A percentile compares a stretch with the other conserved stretches of the same genome.
These are phyloP conservation scores for Drosophila histrio DNA, from an alignment of 2,888 invertebrate genomes.

Conservation along the genomic window DNA sequence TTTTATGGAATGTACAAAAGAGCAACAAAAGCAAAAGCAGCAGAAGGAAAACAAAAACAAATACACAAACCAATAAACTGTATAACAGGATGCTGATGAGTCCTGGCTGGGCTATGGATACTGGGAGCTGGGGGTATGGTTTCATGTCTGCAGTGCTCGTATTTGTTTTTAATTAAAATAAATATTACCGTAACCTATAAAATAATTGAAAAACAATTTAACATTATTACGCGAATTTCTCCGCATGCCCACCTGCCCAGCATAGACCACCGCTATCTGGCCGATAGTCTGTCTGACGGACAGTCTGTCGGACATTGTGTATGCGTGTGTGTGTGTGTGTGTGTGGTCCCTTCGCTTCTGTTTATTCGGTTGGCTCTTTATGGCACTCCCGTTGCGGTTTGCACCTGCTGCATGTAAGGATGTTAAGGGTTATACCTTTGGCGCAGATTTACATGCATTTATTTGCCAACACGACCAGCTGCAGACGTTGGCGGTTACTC, in stretches of 20 bases:
- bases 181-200: conserved; percentile 79
- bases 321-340: background rate
- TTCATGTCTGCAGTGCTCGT: conserved; percentile 38
- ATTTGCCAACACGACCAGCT: conserved; percentile 35
- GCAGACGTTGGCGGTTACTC: conserved; percentile 2
- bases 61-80: conserved; percentile 4
- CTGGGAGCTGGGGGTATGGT: background rate
- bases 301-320: background rate
- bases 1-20: conserved; percentile 20
- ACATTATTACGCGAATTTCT: conserved; percentile 54
- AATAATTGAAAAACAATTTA: conserved; percentile 82
- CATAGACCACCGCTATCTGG: background rate
- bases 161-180: conserved; percentile 81
- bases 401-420: conserved; percentile 37
- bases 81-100: conserved; percentile 10
- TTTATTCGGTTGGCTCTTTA: conserved; percentile 24
- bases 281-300: background rate
- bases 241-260: background rate
- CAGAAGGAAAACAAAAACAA: conserved; percentile 3
- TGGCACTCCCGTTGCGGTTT: conserved; percentile 26
- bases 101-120: background rate
- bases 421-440: conserved; percentile 33
- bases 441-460: conserved; percentile 60
- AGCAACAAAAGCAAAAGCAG: conserved; percentile 17
- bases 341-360: conserved; percentile 14